Evolutionary conservation across 1,140 invertebrate species (phyloP).

Genomic region (Spodoptera litura): DNA sequence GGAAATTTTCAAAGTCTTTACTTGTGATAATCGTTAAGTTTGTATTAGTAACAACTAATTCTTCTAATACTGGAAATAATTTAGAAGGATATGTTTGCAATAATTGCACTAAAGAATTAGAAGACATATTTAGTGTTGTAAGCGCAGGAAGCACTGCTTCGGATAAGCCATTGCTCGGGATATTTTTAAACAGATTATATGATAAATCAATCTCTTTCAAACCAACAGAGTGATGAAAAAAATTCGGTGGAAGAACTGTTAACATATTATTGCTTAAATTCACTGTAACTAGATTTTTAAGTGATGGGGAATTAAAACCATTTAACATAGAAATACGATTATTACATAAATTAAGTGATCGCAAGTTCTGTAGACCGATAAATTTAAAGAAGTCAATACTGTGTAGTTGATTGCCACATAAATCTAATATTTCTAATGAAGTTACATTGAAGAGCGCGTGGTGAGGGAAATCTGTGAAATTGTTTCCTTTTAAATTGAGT

Average conservation of each 20-base stretch:
- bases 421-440: constrained; percentile 90
- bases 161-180: constrained; percentile 92
- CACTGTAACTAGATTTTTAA: constrained; percentile 90
- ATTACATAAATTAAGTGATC: constrained; percentile 90
- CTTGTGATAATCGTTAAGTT: constrained; percentile 95
- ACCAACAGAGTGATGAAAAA: constrained; percentile 90
- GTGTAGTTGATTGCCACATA: constrained; percentile 90
- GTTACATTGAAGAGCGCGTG: constrained; percentile 91
- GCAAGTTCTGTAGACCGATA: constrained; percentile 90
- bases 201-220: constrained; percentile 92
- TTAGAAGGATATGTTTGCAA: constrained; percentile 89
- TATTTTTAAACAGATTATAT: constrained; percentile 92
- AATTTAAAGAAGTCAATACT: constrained; percentile 92
- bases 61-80: constrained; percentile 91
- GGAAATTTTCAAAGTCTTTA: constrained; percentile 95
- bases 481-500: constrained; percentile 90
- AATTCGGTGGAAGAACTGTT: constrained; percentile 92
- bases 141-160: constrained; percentile 91
- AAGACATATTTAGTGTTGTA: constrained; percentile 92
- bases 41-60: constrained; percentile 93
- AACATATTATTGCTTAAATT: constrained; percentile 92
- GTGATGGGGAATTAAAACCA: constrained; percentile 91
- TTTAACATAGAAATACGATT: constrained; percentile 92
- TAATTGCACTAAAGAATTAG: constrained; percentile 90
- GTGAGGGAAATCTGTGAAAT: constrained; percentile 91